Conservation (phyloP, 2,113 vertebrate genomes). For the Sorex araneus region DNA sequence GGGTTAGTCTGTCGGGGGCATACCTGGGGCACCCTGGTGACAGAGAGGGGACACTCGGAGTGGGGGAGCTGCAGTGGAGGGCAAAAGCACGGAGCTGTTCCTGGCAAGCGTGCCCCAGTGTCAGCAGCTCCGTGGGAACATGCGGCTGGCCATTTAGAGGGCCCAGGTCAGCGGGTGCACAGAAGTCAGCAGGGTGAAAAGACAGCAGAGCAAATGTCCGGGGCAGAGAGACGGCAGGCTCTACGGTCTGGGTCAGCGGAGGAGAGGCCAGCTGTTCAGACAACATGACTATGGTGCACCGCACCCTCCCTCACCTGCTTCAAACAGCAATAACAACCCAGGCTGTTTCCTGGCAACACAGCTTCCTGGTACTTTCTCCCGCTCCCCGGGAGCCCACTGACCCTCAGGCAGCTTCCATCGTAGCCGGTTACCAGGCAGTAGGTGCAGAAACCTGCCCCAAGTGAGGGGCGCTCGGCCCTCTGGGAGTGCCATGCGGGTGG, state of each 20-base stretch:
- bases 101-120: not conserved
- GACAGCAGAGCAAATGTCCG: too few relatives aligned
- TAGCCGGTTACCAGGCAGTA: not conserved
- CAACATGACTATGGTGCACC: accelerated
- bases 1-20: conserved; percentile 70
- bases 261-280: not conserved
- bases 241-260: too few relatives aligned
- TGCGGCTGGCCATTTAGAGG: not conserved
- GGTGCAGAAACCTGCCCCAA: not conserved
- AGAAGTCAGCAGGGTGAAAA: too few relatives aligned
- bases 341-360: not conserved
- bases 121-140: not conserved
- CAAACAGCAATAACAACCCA: not conserved
- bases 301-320: not conserved
- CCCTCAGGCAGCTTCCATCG: not conserved
- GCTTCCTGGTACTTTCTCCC: not conserved
- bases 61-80: conserved; percentile 9
- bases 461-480: not conserved
- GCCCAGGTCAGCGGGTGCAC: not conserved
- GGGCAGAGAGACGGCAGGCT: too few relatives aligned
- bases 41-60: conserved; percentile 54
- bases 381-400: too few relatives aligned
- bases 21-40: conserved; percentile 23
- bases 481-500: not conserved
- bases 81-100: not conserved